A percentile compares a stretch with the other conserved stretches of the same genome.
These are phyloP conservation scores for Orthochromis indermauri DNA, from an alignment of 2,113 vertebrate species.

Conservation along the genomic window DNA sequence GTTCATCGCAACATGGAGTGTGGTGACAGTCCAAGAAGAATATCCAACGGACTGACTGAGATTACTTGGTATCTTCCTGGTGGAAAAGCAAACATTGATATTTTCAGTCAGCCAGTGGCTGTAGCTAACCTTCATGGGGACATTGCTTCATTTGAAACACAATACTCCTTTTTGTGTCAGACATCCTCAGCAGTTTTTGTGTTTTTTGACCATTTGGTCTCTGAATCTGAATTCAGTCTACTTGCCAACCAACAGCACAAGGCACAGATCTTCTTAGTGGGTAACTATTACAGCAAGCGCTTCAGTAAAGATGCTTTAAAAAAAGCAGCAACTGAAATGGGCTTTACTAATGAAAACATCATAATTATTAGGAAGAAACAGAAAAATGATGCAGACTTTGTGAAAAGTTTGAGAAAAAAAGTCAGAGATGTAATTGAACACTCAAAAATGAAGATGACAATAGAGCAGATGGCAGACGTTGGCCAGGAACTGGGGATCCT, in stretches of 20 bases:
- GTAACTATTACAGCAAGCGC: not conserved
- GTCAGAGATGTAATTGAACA: rapidly evolving
- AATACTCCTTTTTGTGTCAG: constrained; percentile 43
- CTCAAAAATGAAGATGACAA: rapidly evolving
- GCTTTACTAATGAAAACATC: rapidly evolving
- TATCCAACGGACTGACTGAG: not conserved
- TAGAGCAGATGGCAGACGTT: rapidly evolving
- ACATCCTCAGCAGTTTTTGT: constrained; percentile 73
- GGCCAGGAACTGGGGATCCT: rapidly evolving
- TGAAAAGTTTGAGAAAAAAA: rapidly evolving
- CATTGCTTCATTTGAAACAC: no score
- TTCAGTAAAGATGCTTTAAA: no score
- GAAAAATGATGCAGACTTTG: rapidly evolving
- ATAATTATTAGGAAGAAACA: no score
- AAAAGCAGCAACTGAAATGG: no score
- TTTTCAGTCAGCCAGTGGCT: not conserved
- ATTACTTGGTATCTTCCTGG: not conserved
- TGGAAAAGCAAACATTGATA: rapidly evolving
- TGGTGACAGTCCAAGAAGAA: no score
- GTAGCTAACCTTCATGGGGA: rapidly evolving
- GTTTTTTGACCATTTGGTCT: constrained; percentile 50
- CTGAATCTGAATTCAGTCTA: rapidly evolving
- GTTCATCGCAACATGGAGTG: rapidly evolving
- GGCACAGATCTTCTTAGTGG: rapidly evolving
- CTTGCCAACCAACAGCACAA: rapidly evolving